These are phyloP conservation scores for Lutraria lutraria DNA, from an alignment of 2,888 invertebrate genomes.

Conservation along the genomic window DNA sequence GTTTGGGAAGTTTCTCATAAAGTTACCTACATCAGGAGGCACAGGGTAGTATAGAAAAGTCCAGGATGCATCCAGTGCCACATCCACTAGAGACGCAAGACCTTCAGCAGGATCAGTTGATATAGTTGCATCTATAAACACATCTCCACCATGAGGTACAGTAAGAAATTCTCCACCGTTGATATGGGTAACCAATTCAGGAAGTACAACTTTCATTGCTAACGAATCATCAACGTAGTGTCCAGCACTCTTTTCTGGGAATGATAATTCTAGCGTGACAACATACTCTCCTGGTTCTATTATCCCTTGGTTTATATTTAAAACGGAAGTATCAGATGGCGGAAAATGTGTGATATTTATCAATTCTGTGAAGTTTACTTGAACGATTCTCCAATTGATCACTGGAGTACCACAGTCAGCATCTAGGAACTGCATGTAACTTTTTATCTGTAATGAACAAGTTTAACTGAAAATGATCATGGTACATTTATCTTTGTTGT, in stretches of 20 bases:
- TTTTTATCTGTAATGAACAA: conserved; percentile 33
- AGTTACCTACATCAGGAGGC: background rate
- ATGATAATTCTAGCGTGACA: conserved; percentile 49
- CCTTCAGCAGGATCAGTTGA: conserved; percentile 51
- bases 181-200: conserved; percentile 63
- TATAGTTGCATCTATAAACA: conserved; percentile 49
- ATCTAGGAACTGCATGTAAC: conserved; percentile 42
- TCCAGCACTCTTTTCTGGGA: conserved; percentile 26
- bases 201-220: conserved; percentile 47
- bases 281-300: conserved; percentile 58
- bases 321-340: conserved; percentile 58
- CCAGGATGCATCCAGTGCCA: conserved; percentile 43
- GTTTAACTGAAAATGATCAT: background rate
- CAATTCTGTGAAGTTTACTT: conserved; percentile 11
- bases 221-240: conserved; percentile 55
- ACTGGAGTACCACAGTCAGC: conserved; percentile 26
- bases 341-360: conserved; percentile 20
- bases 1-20: background rate
- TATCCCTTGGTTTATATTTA: conserved; percentile 44
- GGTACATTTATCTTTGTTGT: background rate
- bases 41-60: conserved; percentile 16
- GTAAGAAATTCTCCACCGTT: conserved; percentile 50
- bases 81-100: conserved; percentile 13
- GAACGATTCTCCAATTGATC: conserved; percentile 39
- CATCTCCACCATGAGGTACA: conserved; percentile 45